Conservation (phyloP, 2,797 vertebrate species). For the Caiman crocodilus region DNA sequence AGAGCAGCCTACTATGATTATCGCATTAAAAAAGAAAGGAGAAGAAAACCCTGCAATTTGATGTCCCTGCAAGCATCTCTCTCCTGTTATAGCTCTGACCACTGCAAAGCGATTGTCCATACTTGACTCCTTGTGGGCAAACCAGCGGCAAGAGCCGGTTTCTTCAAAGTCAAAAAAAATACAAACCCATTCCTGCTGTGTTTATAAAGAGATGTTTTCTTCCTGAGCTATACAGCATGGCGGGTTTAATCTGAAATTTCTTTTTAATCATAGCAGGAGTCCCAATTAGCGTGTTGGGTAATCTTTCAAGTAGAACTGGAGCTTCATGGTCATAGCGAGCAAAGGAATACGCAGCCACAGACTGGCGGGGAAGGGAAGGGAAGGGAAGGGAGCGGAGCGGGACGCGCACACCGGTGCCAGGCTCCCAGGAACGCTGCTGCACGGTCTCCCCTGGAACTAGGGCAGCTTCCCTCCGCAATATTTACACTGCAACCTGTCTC, state of each 20-base stretch:
- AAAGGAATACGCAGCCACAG: constrained; percentile 34
- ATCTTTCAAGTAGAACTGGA: constrained; percentile 79
- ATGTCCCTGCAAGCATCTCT: constrained; percentile 39
- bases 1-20: constrained; percentile 33
- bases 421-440: neutral
- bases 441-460: fast-evolving
- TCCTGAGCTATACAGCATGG: constrained; percentile 76
- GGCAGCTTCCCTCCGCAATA: neutral
- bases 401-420: neutral
- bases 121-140: constrained; percentile 56
- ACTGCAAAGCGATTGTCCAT: neutral
- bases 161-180: constrained; percentile 73
- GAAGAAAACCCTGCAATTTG: constrained; percentile 35
- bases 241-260: constrained; percentile 84
- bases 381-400: neutral
- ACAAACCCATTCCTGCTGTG: constrained; percentile 77
- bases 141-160: constrained; percentile 65
- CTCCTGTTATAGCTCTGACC: constrained; percentile 27
- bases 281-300: constrained; percentile 84
- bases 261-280: constrained; percentile 87
- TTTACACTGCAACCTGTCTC: neutral
- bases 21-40: neutral
- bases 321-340: constrained; percentile 59
- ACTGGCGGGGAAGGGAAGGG: neutral
- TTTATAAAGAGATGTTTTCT: constrained; percentile 84